phyloP scores from a whole-genome alignment of 1,140 invertebrate species.

The Ips typographus region DNA sequence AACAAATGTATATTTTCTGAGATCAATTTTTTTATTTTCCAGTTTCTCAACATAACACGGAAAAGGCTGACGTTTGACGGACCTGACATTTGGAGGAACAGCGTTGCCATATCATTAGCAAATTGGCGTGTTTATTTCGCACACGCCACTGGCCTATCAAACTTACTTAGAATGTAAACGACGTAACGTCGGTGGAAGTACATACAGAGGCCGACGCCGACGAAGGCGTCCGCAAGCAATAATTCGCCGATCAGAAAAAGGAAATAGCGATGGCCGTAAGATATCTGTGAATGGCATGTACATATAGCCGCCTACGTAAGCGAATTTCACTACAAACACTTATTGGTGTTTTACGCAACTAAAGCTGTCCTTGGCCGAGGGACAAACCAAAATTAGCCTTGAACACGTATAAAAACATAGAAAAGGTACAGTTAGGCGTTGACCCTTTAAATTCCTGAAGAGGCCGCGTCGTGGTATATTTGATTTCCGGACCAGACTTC shows the following conservation, averaged over 20 bases:
- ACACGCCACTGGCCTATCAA: no score
- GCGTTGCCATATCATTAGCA: neutral
- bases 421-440: no score
- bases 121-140: neutral
- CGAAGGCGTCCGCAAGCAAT: neutral
- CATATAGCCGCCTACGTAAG: neutral
- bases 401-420: no score
- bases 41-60: no score
- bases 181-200: neutral
- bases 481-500: no score
- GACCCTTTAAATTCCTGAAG: no score
- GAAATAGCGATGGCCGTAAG: conserved; percentile 3
- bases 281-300: conserved; percentile 10
- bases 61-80: neutral
- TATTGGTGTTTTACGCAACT: no score
- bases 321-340: neutral
- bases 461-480: no score
- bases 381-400: no score
- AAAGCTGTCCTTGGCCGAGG: no score
- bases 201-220: neutral
- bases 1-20: no score
- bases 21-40: no score
- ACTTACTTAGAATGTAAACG: neutral
- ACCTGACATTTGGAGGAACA: neutral
- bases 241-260: conserved; percentile 4